Evolutionary conservation across 2,888 invertebrate genomes (phyloP).

Genomic region (Branchipolynoe longqiensis): DNA sequence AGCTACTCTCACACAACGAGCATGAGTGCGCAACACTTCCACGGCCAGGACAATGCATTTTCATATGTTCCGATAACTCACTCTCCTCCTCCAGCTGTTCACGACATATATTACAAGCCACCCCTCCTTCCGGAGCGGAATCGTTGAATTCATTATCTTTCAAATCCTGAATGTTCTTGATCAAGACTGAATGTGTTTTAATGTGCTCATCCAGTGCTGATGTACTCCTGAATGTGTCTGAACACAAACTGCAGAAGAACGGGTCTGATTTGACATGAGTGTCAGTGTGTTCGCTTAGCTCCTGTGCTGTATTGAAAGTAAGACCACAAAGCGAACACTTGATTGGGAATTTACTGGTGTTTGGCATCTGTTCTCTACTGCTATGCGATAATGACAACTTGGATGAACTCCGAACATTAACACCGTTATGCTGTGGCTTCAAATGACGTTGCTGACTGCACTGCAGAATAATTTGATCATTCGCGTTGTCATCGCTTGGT

Average conservation of each 20-base stretch:
- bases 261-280: conserved; percentile 14
- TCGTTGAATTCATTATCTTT: not conserved
- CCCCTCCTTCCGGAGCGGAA: not conserved
- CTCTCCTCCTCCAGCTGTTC: conserved; percentile 23
- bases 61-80: conserved; percentile 21
- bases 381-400: too few species aligned
- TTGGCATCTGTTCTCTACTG: too few species aligned
- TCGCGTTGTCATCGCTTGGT: too few species aligned
- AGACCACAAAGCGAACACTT: conserved; percentile 11
- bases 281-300: conserved; percentile 9
- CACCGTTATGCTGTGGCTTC: too few species aligned
- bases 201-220: not conserved
- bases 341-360: not conserved
- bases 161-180: conserved; percentile 4
- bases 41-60: conserved; percentile 10
- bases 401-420: too few species aligned
- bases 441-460: too few species aligned
- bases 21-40: not conserved
- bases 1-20: conserved; percentile 2
- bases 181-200: not conserved
- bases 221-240: conserved; percentile 35
- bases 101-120: not conserved
- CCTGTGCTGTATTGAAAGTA: not conserved
- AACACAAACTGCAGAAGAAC: conserved; percentile 29
- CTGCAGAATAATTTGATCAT: too few species aligned